Conservation (phyloP, 2,888 invertebrate species). For the Leptura quadrifasciata region DNA sequence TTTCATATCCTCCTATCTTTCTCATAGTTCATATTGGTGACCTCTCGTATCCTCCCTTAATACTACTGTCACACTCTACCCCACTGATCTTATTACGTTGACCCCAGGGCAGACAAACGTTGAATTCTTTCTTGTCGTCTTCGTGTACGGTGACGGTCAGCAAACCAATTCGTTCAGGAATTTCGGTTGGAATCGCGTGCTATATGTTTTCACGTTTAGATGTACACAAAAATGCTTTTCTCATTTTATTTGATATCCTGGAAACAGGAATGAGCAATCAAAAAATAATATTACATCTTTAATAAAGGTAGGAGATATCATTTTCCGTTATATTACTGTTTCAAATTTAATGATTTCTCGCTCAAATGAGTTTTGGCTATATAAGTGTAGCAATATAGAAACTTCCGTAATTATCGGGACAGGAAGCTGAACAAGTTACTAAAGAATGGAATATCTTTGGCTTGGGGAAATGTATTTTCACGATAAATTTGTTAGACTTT, state of each 20-base stretch:
- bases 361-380: not conserved
- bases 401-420: not conserved
- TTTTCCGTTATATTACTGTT: constrained; percentile 4
- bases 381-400: not conserved
- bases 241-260: constrained; percentile 27
- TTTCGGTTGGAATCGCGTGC: constrained; percentile 30
- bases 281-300: constrained; percentile 36
- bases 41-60: not conserved
- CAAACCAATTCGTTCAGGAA: constrained; percentile 33
- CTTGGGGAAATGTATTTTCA: too few species aligned
- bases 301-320: constrained; percentile 12
- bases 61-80: not conserved
- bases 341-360: constrained; percentile 13
- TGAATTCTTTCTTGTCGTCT: constrained; percentile 40
- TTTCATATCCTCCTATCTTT: not conserved
- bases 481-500: too few species aligned
- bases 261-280: constrained; percentile 26
- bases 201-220: constrained; percentile 12
- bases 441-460: not conserved
- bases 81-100: constrained; percentile 9
- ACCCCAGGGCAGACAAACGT: constrained; percentile 13
- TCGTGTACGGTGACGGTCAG: constrained; percentile 28
- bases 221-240: constrained; percentile 12
- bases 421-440: not conserved
- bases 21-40: too few species aligned